phyloP scores from a whole-genome alignment of 1,140 invertebrate species.

The Mya arenaria region DNA sequence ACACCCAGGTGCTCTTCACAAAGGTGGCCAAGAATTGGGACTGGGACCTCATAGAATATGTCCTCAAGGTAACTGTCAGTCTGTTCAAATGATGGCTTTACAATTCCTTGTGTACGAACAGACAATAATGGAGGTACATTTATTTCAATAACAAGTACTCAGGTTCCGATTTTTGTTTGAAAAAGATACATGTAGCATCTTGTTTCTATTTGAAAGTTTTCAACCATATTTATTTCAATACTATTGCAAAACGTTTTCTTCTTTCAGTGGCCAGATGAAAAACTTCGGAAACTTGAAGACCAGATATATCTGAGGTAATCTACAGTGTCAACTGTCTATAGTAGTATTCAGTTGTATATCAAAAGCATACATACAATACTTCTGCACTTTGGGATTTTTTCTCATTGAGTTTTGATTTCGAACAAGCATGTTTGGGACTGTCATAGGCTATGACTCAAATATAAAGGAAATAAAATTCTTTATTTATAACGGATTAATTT shows the following conservation, averaged over 20 bases:
- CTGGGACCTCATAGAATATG: conserved; percentile 90
- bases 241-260: conserved; percentile 48
- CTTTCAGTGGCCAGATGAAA: conserved; percentile 82
- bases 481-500: no score
- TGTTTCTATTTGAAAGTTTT: no score
- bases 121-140: no score
- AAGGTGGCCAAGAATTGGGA: conserved; percentile 90
- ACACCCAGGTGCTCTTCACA: conserved; percentile 87
- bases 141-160: no score
- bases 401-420: no score
- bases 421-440: no score
- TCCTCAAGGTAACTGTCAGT: conserved; percentile 86
- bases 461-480: no score
- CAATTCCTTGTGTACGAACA: no score
- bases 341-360: not conserved
- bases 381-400: no score
- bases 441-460: no score
- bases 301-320: conserved; percentile 82
- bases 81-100: not conserved
- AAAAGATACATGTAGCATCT: no score
- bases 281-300: conserved; percentile 86
- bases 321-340: not conserved
- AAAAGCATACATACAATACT: not conserved
- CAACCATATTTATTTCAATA: not conserved
- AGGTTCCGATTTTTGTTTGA: no score